Percentiles rank a stretch among this genome's conserved stretches.
Evolutionary conservation across 2,797 vertebrate species (phyloP).

Genomic region (Odontamblyopus lacepedii): DNA sequence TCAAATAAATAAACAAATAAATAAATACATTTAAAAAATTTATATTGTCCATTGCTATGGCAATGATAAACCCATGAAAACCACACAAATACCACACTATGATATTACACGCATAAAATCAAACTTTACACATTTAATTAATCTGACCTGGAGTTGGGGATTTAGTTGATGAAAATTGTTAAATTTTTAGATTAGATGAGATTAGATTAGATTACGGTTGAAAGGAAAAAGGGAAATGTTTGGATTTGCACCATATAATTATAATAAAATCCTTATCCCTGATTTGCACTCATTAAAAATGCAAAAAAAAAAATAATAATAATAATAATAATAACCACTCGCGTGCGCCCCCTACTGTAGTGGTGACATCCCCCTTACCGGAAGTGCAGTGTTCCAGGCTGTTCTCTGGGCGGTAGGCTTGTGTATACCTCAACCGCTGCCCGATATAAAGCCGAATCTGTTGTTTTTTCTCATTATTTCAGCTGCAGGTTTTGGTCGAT

Average conservation of each 20-base stretch:
- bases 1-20: too few species aligned
- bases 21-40: too few species aligned
- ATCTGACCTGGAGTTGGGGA: not conserved
- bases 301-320: too few species aligned
- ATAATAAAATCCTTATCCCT: not conserved
- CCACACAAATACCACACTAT: too few species aligned
- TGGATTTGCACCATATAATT: too few species aligned
- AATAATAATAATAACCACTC: not conserved
- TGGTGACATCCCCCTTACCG: conserved; percentile 31
- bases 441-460: conserved; percentile 25
- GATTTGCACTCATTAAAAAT: not conserved
- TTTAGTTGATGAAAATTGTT: not conserved
- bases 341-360: conserved; percentile 40
- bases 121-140: not conserved
- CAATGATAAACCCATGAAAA: too few species aligned
- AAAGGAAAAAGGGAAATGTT: not conserved
- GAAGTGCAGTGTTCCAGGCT: conserved; percentile 53
- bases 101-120: not conserved
- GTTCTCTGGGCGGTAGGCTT: conserved; percentile 38
- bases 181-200: not conserved
- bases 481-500: not conserved
- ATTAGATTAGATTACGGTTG: not conserved
- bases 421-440: conserved; percentile 54
- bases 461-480: not conserved
- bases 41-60: too few species aligned